These are phyloP conservation scores for Hartigia nigra DNA, from an alignment of 2,888 invertebrate species.

Conservation along the genomic window DNA sequence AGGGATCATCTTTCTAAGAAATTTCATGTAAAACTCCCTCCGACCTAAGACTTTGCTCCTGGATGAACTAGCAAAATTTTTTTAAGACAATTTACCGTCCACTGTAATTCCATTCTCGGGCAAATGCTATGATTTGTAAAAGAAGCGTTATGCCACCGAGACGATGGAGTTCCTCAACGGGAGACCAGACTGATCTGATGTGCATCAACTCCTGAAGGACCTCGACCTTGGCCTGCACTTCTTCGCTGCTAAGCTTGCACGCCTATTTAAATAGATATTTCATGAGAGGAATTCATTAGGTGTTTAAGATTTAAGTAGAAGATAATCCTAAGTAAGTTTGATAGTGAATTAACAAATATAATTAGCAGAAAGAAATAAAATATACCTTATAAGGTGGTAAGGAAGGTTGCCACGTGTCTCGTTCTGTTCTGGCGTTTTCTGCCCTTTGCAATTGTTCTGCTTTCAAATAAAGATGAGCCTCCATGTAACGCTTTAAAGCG, in stretches of 20 bases:
- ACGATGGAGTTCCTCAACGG: slow-evolving; percentile 87
- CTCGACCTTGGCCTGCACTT: slow-evolving; percentile 88
- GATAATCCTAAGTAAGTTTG: not conserved
- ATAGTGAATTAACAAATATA: not conserved
- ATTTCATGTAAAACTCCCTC: too few relatives aligned
- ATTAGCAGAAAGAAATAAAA: not conserved
- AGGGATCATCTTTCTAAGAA: too few relatives aligned
- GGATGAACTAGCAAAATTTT: not conserved
- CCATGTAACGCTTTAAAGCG: slow-evolving; percentile 89
- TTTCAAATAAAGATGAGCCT: slow-evolving; percentile 87
- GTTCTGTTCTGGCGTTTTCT: slow-evolving; percentile 66
- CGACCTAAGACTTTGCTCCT: too few relatives aligned
- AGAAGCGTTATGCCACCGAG: slow-evolving; percentile 86
- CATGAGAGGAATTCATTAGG: not conserved
- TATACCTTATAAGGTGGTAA: slow-evolving; percentile 67
- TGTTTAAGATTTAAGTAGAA: not conserved
- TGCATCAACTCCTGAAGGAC: slow-evolving; percentile 81
- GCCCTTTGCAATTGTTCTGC: slow-evolving; percentile 77
- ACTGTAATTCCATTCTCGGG: slow-evolving; percentile 92
- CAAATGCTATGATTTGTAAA: slow-evolving; percentile 87
- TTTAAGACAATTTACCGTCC: slow-evolving; percentile 70
- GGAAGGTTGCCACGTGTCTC: slow-evolving; percentile 60
- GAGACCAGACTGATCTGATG: slow-evolving; percentile 83
- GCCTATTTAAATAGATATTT: slow-evolving; percentile 53
- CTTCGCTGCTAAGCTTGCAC: slow-evolving; percentile 76